Evolutionary conservation across 2,113 vertebrate species (phyloP).

Genomic region (Podarcis cretensis): DNA sequence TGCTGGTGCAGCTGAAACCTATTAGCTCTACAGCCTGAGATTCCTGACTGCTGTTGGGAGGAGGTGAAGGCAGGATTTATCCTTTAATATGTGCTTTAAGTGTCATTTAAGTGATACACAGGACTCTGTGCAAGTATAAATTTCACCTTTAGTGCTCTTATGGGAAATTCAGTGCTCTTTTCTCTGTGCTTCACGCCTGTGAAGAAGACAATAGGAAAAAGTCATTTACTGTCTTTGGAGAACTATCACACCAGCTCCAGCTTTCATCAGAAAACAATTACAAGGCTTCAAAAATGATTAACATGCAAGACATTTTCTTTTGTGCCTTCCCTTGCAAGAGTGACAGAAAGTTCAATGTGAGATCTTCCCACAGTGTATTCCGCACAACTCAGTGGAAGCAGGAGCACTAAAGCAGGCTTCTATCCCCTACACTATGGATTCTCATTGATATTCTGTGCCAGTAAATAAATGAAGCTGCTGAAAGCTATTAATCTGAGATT

Average conservation of each 20-base stretch:
- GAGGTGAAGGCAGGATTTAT: neutral
- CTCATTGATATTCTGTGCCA: slow-evolving; percentile 5
- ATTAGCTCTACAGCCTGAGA: neutral
- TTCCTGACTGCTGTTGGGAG: neutral
- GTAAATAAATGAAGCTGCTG: neutral
- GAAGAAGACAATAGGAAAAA: slow-evolving; percentile 19
- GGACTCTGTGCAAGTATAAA: slow-evolving; percentile 3
- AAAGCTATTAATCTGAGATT: slow-evolving; percentile 5
- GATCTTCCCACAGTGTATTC: slow-evolving; percentile 12
- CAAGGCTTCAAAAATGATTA: slow-evolving; percentile 27
- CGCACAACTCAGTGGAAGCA: slow-evolving; percentile 27
- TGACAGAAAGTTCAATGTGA: slow-evolving; percentile 14
- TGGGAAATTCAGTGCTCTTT: neutral
- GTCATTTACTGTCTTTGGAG: slow-evolving; percentile 48
- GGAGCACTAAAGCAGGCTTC: neutral
- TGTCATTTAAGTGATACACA: neutral
- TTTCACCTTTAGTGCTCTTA: neutral
- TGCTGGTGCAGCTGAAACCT: neutral
- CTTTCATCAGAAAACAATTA: slow-evolving; percentile 54
- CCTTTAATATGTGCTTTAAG: neutral
- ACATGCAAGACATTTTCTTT: slow-evolving; percentile 39
- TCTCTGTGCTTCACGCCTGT: slow-evolving; percentile 15
- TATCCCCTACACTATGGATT: neutral
- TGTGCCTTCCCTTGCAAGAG: slow-evolving; percentile 18
- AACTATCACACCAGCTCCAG: slow-evolving; percentile 22